A percentile compares a stretch with the other conserved stretches of the same genome.
These are phyloP conservation scores for Panopea generosa DNA, from an alignment of 2,888 invertebrate species.

Conservation along the genomic window DNA sequence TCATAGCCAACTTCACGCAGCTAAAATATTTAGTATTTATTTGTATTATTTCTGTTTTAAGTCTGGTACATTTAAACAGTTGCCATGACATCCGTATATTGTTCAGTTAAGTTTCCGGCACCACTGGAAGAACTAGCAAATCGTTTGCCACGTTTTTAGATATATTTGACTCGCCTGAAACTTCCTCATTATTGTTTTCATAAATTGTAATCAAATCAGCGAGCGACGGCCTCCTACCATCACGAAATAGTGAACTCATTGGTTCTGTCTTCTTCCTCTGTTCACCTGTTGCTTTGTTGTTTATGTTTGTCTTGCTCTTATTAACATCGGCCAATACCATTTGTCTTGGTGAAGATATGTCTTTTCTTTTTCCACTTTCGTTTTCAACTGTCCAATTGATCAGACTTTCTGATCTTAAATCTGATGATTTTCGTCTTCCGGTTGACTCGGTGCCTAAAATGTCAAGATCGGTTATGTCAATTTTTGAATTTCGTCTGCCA, in stretches of 20 bases:
- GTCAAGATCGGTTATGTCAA: slow-evolving; percentile 49
- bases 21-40: too few relatives aligned
- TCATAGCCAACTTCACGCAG: too few relatives aligned
- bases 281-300: slow-evolving; percentile 11
- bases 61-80: too few relatives aligned
- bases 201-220: slow-evolving; percentile 60
- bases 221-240: slow-evolving; percentile 50
- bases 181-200: slow-evolving; percentile 36
- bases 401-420: not conserved
- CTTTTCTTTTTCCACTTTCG: too few relatives aligned
- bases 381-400: not conserved
- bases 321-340: too few relatives aligned
- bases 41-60: too few relatives aligned
- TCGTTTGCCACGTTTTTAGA: too few relatives aligned
- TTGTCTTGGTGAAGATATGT: too few relatives aligned
- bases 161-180: not conserved
- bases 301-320: not conserved
- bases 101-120: too few relatives aligned
- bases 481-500: slow-evolving; percentile 37
- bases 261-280: slow-evolving; percentile 13
- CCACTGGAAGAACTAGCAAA: too few relatives aligned
- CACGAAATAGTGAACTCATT: slow-evolving; percentile 13
- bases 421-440: slow-evolving; percentile 7
- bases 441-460: slow-evolving; percentile 30
- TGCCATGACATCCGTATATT: too few relatives aligned